A percentile compares a stretch with the other conserved stretches of the same genome.
Evolutionary conservation across 2,888 invertebrate species (phyloP).

Genomic region (Dicyrtomina minuta): DNA sequence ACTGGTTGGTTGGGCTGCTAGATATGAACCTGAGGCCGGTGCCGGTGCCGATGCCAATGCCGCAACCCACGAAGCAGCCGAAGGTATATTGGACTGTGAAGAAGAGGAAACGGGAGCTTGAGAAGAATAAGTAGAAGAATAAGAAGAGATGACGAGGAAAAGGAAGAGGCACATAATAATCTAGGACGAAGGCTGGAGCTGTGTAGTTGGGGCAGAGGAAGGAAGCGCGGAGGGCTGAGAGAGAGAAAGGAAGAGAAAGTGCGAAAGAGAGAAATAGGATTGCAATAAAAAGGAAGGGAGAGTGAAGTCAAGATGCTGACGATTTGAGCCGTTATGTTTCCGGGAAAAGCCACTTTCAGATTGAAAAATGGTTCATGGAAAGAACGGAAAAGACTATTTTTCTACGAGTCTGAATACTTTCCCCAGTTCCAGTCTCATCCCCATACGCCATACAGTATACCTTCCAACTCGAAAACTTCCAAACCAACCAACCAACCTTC

Average conservation of each 20-base stretch:
- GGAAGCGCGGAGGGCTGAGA: conserved; percentile 5
- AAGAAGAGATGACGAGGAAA: conserved; percentile 5
- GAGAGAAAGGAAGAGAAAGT: conserved; percentile 37
- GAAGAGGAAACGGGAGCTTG: not conserved
- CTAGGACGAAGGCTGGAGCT: no score
- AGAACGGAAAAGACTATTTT: conserved; percentile 35
- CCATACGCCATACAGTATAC: no score
- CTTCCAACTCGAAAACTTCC: no score
- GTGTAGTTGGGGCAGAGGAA: not conserved
- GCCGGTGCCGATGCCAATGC: no score
- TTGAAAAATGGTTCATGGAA: conserved; percentile 44
- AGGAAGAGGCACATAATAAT: conserved; percentile 10
- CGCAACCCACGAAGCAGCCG: no score
- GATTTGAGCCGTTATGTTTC: conserved; percentile 50
- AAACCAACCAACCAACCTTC: no score
- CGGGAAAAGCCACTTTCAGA: conserved; percentile 46
- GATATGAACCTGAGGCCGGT: not conserved
- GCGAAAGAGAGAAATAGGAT: conserved; percentile 36
- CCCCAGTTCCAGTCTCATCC: not conserved
- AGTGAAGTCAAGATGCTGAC: conserved; percentile 47
- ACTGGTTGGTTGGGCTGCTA: conserved; percentile 3
- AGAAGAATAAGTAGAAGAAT: conserved; percentile 11
- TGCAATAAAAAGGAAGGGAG: conserved; percentile 40
- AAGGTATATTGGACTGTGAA: not conserved
- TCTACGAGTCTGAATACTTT: not conserved